Evolutionary conservation across 2,888 invertebrate genomes (phyloP).

Genomic region (Bruchidius siliquastri): DNA sequence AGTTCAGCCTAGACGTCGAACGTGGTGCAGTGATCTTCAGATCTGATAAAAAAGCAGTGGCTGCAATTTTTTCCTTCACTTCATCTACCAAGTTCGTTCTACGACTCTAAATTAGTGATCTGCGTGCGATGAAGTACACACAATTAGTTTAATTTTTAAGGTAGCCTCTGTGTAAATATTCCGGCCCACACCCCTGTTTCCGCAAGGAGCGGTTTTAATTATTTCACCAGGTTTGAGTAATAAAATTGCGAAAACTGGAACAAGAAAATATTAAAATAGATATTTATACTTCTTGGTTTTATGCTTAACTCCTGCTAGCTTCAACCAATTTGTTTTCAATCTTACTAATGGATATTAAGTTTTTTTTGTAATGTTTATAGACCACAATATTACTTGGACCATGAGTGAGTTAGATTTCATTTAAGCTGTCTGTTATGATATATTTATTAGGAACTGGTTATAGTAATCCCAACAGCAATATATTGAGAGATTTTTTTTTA

Average conservation of each 20-base stretch:
- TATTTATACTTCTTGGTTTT: neutral
- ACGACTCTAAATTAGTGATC: no score
- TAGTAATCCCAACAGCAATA: no score
- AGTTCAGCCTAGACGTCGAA: no score
- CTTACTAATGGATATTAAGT: neutral
- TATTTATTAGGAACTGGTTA: neutral
- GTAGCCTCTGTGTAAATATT: neutral
- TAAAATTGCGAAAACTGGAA: conserved; percentile 11
- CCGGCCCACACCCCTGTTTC: conserved; percentile 2
- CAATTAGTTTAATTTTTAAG: no score
- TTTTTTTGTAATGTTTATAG: neutral
- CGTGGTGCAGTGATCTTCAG: no score
- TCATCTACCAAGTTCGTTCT: no score
- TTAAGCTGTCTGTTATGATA: neutral
- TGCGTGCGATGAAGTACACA: no score
- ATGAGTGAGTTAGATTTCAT: neutral
- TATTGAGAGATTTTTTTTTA: no score
- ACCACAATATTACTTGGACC: neutral
- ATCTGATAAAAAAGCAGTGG: no score
- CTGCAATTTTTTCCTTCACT: no score
- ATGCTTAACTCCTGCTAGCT: neutral
- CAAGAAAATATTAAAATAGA: neutral
- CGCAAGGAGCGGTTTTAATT: conserved; percentile 23
- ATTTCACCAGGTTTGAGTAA: conserved; percentile 17
- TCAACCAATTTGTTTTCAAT: neutral